Base-by-base conservation (phyloP, 2,113 vertebrate species). In the Pipra filicauda region DNA sequence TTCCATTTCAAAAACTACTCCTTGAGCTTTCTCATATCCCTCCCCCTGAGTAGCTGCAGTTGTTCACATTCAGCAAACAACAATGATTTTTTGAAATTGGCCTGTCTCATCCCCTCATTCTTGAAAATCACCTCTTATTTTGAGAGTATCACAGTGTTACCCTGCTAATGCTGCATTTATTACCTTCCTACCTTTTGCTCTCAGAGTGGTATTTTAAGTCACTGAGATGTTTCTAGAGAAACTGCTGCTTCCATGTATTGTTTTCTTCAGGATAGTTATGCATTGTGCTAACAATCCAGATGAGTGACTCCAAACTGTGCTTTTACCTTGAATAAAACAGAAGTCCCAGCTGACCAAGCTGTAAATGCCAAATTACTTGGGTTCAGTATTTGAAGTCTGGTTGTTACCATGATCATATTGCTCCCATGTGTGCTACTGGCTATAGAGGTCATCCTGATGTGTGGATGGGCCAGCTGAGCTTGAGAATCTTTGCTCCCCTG, bases 401-500 rank as follows among this genome's bases (percentile, higher is more conserved):
- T 76, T 91, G 65, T 92, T 84, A 61, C 8, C 51, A 55, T 66
- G 30, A 79, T 49, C 33, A 5, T 4, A 33, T 6, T 76, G 70
- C 33, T 92, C 41, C 75, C 31, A 6, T 7, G 12, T 6, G 8
- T 72, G 72, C 51, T 83, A 26, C 22, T 77, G 64, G 75, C 88
- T 74, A 31, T 23, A 27, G 83, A 95, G 83, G 83, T 75, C 91
- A 88, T n/a, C 37, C 64, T 71, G 79, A 51, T 1, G 3, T 77
- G 52, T 67, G 43, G 49, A 84, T 67, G 72, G 83, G 86, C 59
- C 86, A 93, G 31, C 0, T 90, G 64, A 85, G 59, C 82, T 91
- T 23, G 3, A 80, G 64, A 59, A 88, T 84, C 79, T 92, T 95
- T 91, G 83, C 88, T 96, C 33, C 46, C 46, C 83, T 67, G 83